These are phyloP conservation scores for Geopemphigus sp. DNA, from an alignment of 1,140 invertebrate genomes.

Conservation along the genomic window DNA sequence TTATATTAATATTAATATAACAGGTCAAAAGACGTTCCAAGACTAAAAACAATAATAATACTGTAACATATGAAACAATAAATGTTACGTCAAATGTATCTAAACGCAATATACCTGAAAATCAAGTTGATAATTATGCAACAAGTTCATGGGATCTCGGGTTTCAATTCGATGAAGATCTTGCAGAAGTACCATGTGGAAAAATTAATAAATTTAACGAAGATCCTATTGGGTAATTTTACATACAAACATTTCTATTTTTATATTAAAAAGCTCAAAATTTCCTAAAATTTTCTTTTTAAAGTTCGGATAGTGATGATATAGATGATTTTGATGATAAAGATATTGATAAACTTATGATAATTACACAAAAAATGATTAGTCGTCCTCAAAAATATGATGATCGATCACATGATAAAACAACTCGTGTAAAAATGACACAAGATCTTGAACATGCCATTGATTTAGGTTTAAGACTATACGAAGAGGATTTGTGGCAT, in stretches of 20 bases:
- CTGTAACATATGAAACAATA: background rate
- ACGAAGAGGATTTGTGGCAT: constrained; percentile 75
- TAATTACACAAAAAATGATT: constrained; percentile 79
- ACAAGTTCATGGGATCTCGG: constrained; percentile 67
- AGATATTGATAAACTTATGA: constrained; percentile 91
- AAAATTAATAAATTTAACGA: constrained; percentile 81
- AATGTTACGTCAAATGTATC: background rate
- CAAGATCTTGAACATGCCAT: constrained; percentile 91
- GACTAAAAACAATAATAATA: background rate
- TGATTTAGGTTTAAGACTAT: constrained; percentile 91
- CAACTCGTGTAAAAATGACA: constrained; percentile 82
- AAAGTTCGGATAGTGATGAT: constrained; percentile 68
- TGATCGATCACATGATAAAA: constrained; percentile 82
- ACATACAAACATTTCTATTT: background rate
- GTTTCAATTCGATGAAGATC: constrained; percentile 96
- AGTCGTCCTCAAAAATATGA: constrained; percentile 60
- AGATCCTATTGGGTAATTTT: constrained; percentile 57
- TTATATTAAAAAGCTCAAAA: background rate
- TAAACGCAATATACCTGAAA: constrained; percentile 52
- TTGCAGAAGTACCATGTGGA: constrained; percentile 70
- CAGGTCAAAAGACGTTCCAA: constrained; percentile 46
- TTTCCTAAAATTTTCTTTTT: constrained; percentile 43
- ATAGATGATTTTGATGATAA: constrained; percentile 81
- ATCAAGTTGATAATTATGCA: constrained; percentile 52
- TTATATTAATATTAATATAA: background rate